phyloP scores from a whole-genome alignment of 2,113 vertebrate species.

The Gymnocephalus cernua region DNA sequence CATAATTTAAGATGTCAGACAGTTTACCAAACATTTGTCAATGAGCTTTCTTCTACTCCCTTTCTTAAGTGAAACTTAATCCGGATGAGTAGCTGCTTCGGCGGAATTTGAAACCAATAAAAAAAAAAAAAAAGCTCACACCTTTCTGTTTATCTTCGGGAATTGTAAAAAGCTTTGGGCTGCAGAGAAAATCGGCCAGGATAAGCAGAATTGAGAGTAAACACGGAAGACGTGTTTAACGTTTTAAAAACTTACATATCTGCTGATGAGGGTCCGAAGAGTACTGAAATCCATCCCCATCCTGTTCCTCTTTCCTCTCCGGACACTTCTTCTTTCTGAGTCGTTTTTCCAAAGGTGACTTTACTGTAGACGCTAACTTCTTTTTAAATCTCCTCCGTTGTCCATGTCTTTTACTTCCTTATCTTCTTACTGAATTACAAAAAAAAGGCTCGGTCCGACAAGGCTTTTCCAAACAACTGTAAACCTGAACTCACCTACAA shows the following conservation, averaged over 20 bases:
- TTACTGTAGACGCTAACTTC: conserved; percentile 64
- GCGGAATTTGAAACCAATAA: conserved; percentile 46
- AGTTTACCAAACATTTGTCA: neutral
- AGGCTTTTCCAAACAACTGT: neutral
- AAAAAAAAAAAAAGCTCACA: conserved; percentile 14
- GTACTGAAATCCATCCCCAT: conserved; percentile 91
- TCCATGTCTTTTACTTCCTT: conserved; percentile 74
- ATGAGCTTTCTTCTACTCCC: neutral
- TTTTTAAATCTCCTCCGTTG: conserved; percentile 61
- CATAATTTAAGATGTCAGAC: neutral
- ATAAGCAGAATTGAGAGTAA: neutral
- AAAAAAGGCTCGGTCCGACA: neutral
- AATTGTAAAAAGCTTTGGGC: neutral
- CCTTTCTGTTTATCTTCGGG: neutral
- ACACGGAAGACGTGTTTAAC: rapidly evolving
- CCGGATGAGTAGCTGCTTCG: conserved; percentile 42
- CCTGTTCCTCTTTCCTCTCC: conserved; percentile 50
- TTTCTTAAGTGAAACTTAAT: conserved; percentile 64
- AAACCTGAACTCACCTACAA: conserved; percentile 28
- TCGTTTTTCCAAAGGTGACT: conserved; percentile 1
- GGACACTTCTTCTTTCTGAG: conserved; percentile 30
- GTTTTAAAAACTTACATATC: conserved; percentile 91
- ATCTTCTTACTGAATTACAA: conserved; percentile 39
- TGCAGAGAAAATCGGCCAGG: neutral
- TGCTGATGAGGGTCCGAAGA: conserved; percentile 90